Percentiles rank a stretch among this genome's conserved stretches.
phyloP scores from a whole-genome alignment of 2,113 vertebrate genomes.

The Tauraco erythrolophus region DNA sequence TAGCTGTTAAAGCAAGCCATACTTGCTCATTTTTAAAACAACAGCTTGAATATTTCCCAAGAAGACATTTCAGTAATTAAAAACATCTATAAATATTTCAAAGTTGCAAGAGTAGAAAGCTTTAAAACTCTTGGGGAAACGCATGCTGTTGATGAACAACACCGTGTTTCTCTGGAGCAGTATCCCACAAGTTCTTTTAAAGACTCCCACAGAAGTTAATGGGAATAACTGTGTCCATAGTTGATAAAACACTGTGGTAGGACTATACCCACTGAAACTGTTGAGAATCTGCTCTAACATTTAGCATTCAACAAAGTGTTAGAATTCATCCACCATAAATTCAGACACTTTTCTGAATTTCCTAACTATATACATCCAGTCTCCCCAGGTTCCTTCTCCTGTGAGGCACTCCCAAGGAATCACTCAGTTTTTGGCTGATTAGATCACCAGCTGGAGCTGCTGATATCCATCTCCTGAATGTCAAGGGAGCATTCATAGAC shows the following conservation, averaged over 20 bases:
- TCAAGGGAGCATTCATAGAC: neutral
- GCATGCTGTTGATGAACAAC: neutral
- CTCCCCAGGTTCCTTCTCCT: neutral
- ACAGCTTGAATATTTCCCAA: neutral
- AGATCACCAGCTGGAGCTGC: neutral
- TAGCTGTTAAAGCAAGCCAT: neutral
- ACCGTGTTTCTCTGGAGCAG: neutral
- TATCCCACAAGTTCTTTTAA: neutral
- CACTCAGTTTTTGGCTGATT: neutral
- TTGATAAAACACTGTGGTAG: neutral
- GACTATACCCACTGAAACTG: neutral
- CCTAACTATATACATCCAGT: neutral
- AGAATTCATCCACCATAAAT: neutral
- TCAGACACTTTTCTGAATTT: neutral
- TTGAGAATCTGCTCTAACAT: neutral
- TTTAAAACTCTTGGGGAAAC: neutral
- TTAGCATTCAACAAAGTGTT: neutral
- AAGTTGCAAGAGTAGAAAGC: neutral
- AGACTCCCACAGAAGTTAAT: neutral
- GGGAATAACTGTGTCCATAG: neutral
- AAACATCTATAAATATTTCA: conserved; percentile 6
- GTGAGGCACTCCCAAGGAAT: neutral
- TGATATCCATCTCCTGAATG: neutral
- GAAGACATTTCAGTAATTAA: neutral
- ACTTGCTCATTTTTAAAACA: neutral